These are phyloP conservation scores for Alauda arvensis DNA, from an alignment of 2,797 vertebrate genomes.

Conservation along the genomic window DNA sequence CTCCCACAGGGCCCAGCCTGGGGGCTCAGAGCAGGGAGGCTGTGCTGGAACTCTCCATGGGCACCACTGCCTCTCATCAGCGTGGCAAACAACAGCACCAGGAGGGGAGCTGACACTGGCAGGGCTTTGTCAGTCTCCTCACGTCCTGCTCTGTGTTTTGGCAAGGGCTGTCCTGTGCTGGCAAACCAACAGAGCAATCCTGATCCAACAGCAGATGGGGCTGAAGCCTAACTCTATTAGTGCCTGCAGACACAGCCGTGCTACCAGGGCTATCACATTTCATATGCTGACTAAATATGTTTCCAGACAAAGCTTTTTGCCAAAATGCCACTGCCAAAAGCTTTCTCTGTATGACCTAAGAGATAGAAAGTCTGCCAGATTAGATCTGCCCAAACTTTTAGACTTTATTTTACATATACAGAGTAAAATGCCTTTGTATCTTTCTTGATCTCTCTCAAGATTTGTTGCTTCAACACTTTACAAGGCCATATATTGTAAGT, in stretches of 20 bases:
- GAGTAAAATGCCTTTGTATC: neutral
- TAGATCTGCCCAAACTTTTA: constrained; percentile 16
- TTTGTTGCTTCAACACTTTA: neutral
- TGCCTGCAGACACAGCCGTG: neutral
- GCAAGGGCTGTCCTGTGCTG: neutral
- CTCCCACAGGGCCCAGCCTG: neutral
- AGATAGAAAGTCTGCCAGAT: neutral
- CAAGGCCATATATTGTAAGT: neutral
- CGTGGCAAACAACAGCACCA: neutral
- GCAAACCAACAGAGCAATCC: constrained; percentile 13
- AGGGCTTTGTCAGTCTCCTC: constrained; percentile 1
- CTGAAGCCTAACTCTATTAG: constrained; percentile 64
- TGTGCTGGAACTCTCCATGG: neutral
- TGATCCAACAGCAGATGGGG: constrained; percentile 71
- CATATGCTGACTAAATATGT: constrained; percentile 40
- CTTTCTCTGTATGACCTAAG: constrained; percentile 30
- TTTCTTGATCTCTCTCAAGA: neutral
- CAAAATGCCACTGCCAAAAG: constrained; percentile 50
- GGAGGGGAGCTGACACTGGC: neutral
- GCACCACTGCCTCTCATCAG: neutral
- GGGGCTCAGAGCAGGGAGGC: neutral
- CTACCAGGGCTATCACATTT: constrained; percentile 23
- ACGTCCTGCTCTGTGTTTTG: constrained; percentile 4
- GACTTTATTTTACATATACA: neutral
- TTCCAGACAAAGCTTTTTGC: constrained; percentile 61